phyloP scores from a whole-genome alignment of 2,888 invertebrate genomes.

The Trypoxylon attenuatum region DNA sequence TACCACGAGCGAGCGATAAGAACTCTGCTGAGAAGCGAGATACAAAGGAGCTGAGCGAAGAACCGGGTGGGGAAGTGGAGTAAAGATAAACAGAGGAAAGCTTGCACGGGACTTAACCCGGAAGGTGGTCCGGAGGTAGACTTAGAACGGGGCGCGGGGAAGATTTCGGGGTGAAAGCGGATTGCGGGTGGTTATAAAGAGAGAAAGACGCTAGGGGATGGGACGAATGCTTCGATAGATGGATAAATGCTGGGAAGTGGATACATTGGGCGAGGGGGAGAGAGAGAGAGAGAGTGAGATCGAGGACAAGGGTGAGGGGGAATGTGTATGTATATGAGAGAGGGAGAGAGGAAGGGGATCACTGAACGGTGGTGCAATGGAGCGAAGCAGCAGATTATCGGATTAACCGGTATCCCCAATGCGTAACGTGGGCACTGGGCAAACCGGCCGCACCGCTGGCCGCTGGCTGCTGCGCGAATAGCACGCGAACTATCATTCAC shows the following conservation, averaged over 20 bases:
- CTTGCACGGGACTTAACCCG: neutral
- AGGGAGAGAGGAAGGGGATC: slow-evolving; percentile 7
- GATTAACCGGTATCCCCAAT: slow-evolving; percentile 63
- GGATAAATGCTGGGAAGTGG: neutral
- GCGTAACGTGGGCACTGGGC: slow-evolving; percentile 30
- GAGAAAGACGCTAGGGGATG: slow-evolving; percentile 8
- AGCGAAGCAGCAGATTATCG: slow-evolving; percentile 63
- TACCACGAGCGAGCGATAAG: too few species aligned
- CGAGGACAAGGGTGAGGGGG: slow-evolving; percentile 19
- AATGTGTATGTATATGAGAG: too few species aligned
- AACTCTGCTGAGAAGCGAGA: neutral
- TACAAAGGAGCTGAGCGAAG: neutral
- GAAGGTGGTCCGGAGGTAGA: too few species aligned
- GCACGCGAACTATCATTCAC: slow-evolving; percentile 55
- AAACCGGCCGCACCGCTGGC: too few species aligned
- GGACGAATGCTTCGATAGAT: neutral
- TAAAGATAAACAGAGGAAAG: neutral
- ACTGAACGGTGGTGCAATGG: slow-evolving; percentile 50
- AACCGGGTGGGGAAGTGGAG: neutral
- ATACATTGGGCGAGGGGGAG: slow-evolving; percentile 14
- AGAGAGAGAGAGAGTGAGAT: slow-evolving; percentile 13
- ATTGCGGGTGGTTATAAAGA: neutral
- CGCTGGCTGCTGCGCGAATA: slow-evolving; percentile 45
- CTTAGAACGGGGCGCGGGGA: too few species aligned
- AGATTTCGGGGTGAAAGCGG: too few species aligned